phyloP scores from a whole-genome alignment of 2,888 invertebrate genomes.

The Panopea generosa region DNA sequence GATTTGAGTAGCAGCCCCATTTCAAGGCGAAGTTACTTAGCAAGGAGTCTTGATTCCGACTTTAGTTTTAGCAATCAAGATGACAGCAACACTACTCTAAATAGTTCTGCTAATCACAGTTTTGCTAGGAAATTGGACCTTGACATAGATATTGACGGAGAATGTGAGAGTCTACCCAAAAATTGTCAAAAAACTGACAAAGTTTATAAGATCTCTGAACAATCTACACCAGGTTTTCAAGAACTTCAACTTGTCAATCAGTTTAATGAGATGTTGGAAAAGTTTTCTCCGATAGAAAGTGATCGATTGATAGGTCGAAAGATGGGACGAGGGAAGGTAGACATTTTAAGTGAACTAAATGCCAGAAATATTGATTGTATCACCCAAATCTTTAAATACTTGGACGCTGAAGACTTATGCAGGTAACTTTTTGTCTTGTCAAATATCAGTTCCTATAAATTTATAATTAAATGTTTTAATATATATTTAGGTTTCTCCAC shows the following conservation, averaged over 20 bases:
- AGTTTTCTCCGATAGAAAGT: slow-evolving; percentile 31
- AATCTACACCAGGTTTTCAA: neutral
- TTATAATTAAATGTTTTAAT: no score
- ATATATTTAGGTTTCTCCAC: no score
- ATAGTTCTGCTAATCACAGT: slow-evolving; percentile 14
- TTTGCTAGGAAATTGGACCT: slow-evolving; percentile 21
- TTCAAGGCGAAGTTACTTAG: slow-evolving; percentile 18
- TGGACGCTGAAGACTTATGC: slow-evolving; percentile 68
- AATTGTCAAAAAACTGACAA: no score
- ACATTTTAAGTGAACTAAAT: slow-evolving; percentile 70
- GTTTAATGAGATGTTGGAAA: slow-evolving; percentile 30
- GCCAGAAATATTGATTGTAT: slow-evolving; percentile 53
- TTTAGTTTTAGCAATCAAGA: slow-evolving; percentile 18
- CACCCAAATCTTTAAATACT: slow-evolving; percentile 56
- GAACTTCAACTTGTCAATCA: slow-evolving; percentile 13
- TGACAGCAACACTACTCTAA: slow-evolving; percentile 6
- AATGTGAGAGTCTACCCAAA: neutral
- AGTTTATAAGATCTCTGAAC: no score
- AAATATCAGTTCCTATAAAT: no score
- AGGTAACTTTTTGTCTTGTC: slow-evolving; percentile 70
- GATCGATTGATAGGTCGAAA: slow-evolving; percentile 76
- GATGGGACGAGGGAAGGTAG: slow-evolving; percentile 73
- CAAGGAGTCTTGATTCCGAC: slow-evolving; percentile 35
- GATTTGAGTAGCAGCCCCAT: slow-evolving; percentile 6
- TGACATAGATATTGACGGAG: slow-evolving; percentile 30